Evolutionary conservation across 2,113 vertebrate genomes (phyloP).

Genomic region (Nipponia nippon): DNA sequence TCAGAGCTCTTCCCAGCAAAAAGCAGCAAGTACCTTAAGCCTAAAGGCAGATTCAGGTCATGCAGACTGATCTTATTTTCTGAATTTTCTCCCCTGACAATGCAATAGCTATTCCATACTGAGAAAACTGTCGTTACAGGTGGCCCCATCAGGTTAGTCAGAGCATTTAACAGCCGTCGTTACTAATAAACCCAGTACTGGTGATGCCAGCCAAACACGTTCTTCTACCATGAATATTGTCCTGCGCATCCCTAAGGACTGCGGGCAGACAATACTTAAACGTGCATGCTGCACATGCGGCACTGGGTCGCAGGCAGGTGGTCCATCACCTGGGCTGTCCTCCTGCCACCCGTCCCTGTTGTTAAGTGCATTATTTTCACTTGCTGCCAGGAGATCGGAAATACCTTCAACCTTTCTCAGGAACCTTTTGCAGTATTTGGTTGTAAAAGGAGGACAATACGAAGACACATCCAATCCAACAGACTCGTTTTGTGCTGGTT

Average conservation of each 20-base stretch:
- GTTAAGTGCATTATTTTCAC: background rate
- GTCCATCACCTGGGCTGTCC: background rate
- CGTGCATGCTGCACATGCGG: accelerated
- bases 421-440: background rate
- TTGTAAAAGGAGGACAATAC: background rate
- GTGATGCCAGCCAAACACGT: background rate
- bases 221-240: background rate
- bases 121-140: background rate
- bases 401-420: background rate
- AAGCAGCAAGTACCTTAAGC: background rate
- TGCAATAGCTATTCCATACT: background rate
- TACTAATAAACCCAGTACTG: background rate
- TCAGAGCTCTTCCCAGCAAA: background rate
- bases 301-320: accelerated
- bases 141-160: background rate
- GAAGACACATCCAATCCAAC: background rate
- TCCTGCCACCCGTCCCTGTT: background rate
- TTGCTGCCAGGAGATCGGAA: background rate
- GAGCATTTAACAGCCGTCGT: background rate
- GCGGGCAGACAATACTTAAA: background rate
- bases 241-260: background rate
- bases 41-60: background rate
- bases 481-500: background rate
- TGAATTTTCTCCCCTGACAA: background rate
- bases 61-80: background rate